phyloP scores from a whole-genome alignment of 2,888 invertebrate species.

The Diaprepes abbreviatus region DNA sequence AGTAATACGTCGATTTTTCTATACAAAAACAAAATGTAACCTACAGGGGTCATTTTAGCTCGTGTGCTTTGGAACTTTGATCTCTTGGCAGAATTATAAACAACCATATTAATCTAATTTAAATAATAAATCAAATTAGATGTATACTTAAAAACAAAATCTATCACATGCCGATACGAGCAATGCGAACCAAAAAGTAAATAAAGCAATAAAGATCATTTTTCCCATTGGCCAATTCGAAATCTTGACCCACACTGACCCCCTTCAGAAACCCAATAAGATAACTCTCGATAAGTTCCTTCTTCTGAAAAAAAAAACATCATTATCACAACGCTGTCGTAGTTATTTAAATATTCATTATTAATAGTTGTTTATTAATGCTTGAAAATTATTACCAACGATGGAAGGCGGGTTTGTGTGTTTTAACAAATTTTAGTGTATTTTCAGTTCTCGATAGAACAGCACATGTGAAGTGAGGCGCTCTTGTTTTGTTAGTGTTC shows the following conservation, averaged over 20 bases:
- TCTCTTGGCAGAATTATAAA: too few relatives aligned
- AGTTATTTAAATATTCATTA: constrained; percentile 37
- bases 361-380: constrained; percentile 41
- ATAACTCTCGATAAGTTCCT: neutral
- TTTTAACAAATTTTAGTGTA: constrained; percentile 42
- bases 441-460: constrained; percentile 36
- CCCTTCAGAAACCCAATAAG: neutral
- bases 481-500: constrained; percentile 6
- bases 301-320: neutral
- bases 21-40: too few relatives aligned
- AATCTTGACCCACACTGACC: neutral
- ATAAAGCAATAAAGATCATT: neutral
- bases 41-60: too few relatives aligned
- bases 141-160: too few relatives aligned
- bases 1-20: too few relatives aligned
- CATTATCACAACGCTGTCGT: neutral
- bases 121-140: too few relatives aligned
- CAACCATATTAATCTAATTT: too few relatives aligned
- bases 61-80: too few relatives aligned
- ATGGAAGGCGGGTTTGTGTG: too few relatives aligned
- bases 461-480: constrained; percentile 16
- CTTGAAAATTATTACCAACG: constrained; percentile 23
- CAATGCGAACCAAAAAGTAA: neutral
- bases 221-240: neutral
- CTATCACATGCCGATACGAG: too few relatives aligned